Evolutionary conservation across 2,797 vertebrate species (phyloP), one percentile per base, ranked within the genome.

Genomic region (Chanos chanos): DNA sequence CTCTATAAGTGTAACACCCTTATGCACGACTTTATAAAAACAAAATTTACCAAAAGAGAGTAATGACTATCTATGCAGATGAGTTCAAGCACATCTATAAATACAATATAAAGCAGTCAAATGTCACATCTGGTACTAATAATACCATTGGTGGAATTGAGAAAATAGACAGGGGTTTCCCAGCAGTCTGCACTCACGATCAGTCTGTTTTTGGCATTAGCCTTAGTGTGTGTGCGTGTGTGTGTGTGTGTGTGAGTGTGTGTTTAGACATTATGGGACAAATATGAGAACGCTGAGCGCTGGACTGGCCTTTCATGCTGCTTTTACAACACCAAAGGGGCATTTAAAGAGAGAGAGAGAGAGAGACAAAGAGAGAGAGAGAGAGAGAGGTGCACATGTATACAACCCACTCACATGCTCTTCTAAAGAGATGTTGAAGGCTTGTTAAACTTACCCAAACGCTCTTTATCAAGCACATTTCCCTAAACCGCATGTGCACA

Each of bases 201-300:
- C 7, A 50, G 7, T 34, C 24, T 40, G 45, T 50, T 50, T 57
- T 58, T 36, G 16, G 31, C 57, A 61, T 60, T 36, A 16, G 31
- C 57, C 61, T 60, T 44, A 44, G 4, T 56, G 8, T 13, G 40
- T 27, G 41, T 10, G 6, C 5, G 7, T 1, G 2, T 59, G 56
- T 61, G 45, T 40, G 25, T n/a, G 4, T 56, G 8, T 13, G 40
- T 27, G 41, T 10, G 6, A 5, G 7, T 1, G 2, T 59, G 56
- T 61, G 45, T 40, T 61, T 61, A 41, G 41, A 36, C 58, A 19
- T 61, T 51, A 61, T 51, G 36, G 51, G 58, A 51, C 47, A 61
- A 58, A 41, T 61, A 61, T 41, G 27, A 61, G 58, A 61, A 34
- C 19, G n/a, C 47, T 22, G 58, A 51, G 36, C 61, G 36, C 36